A percentile compares a stretch with the other conserved stretches of the same genome.
These are phyloP conservation scores for Scomber japonicus DNA, from an alignment of 2,113 vertebrate species.

Conservation along the genomic window DNA sequence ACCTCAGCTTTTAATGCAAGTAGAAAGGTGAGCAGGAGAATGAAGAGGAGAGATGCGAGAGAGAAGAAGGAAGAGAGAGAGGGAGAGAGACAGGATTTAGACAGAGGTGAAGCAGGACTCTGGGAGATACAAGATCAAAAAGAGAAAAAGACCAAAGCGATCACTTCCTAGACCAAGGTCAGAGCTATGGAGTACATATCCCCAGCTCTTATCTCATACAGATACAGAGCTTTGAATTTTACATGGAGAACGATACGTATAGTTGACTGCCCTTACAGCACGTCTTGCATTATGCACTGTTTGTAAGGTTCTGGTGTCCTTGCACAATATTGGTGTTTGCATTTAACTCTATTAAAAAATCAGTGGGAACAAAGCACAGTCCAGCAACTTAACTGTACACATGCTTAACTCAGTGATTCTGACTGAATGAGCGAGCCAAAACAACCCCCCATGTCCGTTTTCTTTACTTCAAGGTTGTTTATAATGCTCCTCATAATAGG, in stretches of 20 bases:
- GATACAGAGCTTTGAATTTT: conserved; percentile 62
- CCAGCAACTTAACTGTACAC: background rate
- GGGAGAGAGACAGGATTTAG: conserved; percentile 56
- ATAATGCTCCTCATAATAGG: conserved; percentile 49
- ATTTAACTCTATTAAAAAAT: conserved; percentile 1
- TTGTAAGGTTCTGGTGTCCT: conserved; percentile 30
- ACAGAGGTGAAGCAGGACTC: conserved; percentile 61
- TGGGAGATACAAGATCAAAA: conserved; percentile 79
- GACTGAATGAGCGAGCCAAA: background rate
- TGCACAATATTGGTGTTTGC: conserved; percentile 27
- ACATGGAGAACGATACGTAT: conserved; percentile 40
- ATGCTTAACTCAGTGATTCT: conserved; percentile 29
- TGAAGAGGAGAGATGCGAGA: conserved; percentile 69
- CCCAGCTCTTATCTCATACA: conserved; percentile 65
- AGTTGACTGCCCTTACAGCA: conserved; percentile 26
- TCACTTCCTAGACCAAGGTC: conserved; percentile 73
- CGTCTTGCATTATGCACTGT: conserved; percentile 7
- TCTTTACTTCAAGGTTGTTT: conserved; percentile 65
- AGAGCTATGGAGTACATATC: conserved; percentile 54
- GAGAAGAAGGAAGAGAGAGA: conserved; percentile 75
- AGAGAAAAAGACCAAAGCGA: conserved; percentile 75
- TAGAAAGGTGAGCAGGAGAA: conserved; percentile 84
- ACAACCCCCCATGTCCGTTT: background rate
- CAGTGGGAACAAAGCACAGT: background rate
- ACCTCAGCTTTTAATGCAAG: conserved; percentile 90